These are phyloP conservation scores for Aurelia aurita DNA, from an alignment of 30 jellyfish, hydroid and myxozoan genomes.

Conservation along the genomic window DNA sequence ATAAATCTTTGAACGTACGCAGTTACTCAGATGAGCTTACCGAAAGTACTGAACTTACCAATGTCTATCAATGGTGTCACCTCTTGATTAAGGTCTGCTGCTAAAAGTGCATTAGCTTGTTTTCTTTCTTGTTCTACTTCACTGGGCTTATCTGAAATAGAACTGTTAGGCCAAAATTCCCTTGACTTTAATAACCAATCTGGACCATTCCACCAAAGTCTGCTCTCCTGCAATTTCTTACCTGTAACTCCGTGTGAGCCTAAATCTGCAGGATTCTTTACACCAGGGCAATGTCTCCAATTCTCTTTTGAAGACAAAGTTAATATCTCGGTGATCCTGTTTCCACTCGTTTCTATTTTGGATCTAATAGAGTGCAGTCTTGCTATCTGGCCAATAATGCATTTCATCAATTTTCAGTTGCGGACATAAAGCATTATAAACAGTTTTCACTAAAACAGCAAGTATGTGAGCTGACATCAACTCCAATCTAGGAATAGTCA, in stretches of 20 bases:
- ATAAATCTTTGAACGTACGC: too few species aligned
- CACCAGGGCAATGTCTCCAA: conserved; percentile 29
- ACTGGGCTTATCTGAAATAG: too few species aligned
- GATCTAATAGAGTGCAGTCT: background rate
- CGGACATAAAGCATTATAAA: background rate
- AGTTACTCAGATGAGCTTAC: too few species aligned
- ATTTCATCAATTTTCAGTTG: background rate
- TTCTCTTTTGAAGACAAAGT: conserved; percentile 15
- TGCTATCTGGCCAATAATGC: conserved; percentile 5
- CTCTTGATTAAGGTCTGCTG: too few species aligned
- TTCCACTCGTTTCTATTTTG: background rate
- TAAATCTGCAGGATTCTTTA: conserved; percentile 52
- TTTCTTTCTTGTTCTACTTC: too few species aligned
- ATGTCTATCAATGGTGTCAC: too few species aligned
- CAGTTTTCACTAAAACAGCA: background rate
- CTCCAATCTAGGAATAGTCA: too few species aligned
- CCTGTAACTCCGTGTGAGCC: conserved; percentile 29
- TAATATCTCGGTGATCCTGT: conserved; percentile 15
- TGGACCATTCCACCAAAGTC: conserved; percentile 48
- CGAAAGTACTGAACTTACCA: too few species aligned
- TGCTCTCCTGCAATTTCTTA: background rate
- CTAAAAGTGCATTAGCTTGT: too few species aligned
- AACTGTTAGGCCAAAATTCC: too few species aligned
- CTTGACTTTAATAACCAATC: background rate
- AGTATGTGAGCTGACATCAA: too few species aligned